Evolutionary conservation across 2,113 vertebrate genomes (phyloP).

Genomic region (Rallus limicola): DNA sequence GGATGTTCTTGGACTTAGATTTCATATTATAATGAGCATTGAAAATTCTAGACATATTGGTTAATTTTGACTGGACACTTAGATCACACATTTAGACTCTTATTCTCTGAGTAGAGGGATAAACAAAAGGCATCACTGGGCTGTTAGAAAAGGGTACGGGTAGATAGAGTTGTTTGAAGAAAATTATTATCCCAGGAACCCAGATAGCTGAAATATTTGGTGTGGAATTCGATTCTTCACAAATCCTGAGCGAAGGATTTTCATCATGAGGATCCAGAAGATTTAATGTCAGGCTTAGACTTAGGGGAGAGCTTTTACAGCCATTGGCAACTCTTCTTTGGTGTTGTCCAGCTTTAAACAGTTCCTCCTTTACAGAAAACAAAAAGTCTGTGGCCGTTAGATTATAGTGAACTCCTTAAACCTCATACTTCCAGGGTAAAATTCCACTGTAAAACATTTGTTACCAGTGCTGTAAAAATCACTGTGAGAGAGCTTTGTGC

Average conservation of each 20-base stretch:
- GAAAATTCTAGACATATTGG: conserved; percentile 47
- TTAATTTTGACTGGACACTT: conserved; percentile 40
- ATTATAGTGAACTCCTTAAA: neutral
- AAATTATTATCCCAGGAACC: neutral
- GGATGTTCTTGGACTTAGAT: conserved; percentile 59
- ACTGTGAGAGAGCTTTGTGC: neutral
- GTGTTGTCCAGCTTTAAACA: neutral
- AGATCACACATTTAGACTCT: conserved; percentile 19
- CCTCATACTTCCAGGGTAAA: neutral
- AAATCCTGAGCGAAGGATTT: neutral
- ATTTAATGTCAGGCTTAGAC: neutral
- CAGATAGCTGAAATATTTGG: neutral
- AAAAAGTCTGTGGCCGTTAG: neutral
- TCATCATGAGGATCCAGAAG: neutral
- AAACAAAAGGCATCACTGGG: neutral
- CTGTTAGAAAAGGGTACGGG: neutral
- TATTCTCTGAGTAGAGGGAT: neutral
- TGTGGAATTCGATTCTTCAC: neutral
- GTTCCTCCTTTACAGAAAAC: neutral
- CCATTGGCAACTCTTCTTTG: neutral
- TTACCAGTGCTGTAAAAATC: conserved; percentile 7
- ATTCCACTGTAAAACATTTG: conserved; percentile 27
- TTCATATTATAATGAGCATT: conserved; percentile 25
- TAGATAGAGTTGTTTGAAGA: neutral
- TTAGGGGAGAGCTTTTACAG: neutral